Percentiles rank a stretch among this genome's conserved stretches.
Conservation (phyloP, 1,140 invertebrate species). For the Scaptomyza montana region DNA sequence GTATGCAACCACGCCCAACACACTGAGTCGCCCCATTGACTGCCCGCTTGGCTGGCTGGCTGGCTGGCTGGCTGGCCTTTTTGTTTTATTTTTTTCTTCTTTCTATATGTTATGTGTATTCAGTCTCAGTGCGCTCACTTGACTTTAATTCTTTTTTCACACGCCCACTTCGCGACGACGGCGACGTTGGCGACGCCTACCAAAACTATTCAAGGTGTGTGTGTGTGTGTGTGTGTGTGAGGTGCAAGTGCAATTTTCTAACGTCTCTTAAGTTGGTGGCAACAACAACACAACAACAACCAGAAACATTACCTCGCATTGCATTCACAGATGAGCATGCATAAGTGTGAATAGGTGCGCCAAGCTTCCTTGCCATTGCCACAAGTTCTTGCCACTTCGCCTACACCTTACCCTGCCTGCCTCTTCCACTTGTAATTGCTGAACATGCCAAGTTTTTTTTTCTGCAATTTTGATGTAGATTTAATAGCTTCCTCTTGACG, state of each 20-base stretch:
- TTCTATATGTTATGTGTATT: constrained; percentile 66
- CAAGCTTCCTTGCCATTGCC: constrained; percentile 4
- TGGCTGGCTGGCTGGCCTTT: constrained; percentile 21
- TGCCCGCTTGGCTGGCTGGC: constrained; percentile 34
- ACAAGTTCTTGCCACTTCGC: no score
- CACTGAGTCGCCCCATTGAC: constrained; percentile 10
- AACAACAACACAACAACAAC: constrained; percentile 40
- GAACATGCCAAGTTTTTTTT: constrained; percentile 67
- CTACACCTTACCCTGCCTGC: no score
- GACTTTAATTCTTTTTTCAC: constrained; percentile 82
- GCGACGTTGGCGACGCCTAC: neutral
- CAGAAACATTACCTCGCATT: constrained; percentile 4
- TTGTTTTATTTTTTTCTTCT: no score
- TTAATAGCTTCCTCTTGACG: constrained; percentile 78
- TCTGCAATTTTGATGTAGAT: constrained; percentile 77
- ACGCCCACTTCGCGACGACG: constrained; percentile 64
- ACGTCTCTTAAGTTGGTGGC: constrained; percentile 71
- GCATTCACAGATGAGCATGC: constrained; percentile 67
- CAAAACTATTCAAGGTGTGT: neutral
- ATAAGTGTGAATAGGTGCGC: constrained; percentile 63
- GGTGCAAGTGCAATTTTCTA: constrained; percentile 76
- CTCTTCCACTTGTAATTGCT: constrained; percentile 62
- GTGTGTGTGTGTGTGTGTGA: neutral
- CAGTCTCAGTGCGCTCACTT: constrained; percentile 82
- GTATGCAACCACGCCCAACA: constrained; percentile 48